Evolutionary conservation across 2,888 invertebrate genomes (phyloP).

Genomic region (Ashinkailepas kermadecensis): DNA sequence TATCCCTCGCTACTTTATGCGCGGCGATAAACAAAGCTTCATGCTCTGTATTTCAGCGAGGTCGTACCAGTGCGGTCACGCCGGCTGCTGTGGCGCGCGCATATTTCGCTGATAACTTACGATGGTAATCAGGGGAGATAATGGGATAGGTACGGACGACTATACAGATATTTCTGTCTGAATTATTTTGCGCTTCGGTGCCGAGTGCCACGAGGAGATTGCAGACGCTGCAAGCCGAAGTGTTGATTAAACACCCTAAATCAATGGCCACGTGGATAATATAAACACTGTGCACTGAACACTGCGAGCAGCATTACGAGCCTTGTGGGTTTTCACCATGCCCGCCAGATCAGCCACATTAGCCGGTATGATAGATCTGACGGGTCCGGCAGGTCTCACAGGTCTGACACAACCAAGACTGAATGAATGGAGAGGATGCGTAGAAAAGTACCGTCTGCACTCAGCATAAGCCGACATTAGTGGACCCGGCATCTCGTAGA

Average conservation of each 20-base stretch:
- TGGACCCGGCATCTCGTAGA: too few relatives aligned
- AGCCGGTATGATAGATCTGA: too few relatives aligned
- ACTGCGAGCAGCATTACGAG: too few relatives aligned
- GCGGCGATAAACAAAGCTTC: neutral
- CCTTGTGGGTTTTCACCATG: too few relatives aligned
- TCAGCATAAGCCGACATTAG: too few relatives aligned
- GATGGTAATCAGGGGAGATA: conserved; percentile 14
- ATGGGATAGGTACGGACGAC: conserved; percentile 12
- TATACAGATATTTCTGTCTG: conserved; percentile 16
- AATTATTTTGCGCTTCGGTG: neutral
- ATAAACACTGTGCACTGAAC: too few relatives aligned
- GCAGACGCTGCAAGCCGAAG: conserved; percentile 12
- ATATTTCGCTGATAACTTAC: conserved; percentile 16
- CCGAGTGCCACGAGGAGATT: neutral
- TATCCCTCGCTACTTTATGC: neutral
- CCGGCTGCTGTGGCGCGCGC: neutral
- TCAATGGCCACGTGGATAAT: neutral
- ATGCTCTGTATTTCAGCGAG: neutral
- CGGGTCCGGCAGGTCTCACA: too few relatives aligned
- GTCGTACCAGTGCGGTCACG: neutral
- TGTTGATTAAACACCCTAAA: conserved; percentile 14
- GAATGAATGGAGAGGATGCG: too few relatives aligned
- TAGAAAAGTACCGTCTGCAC: too few relatives aligned
- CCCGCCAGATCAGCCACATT: too few relatives aligned
- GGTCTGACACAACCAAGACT: too few relatives aligned